A percentile compares a stretch with the other conserved stretches of the same genome.
Evolutionary conservation across 2,888 invertebrate species (phyloP).

Genomic region (Amiota minor): DNA sequence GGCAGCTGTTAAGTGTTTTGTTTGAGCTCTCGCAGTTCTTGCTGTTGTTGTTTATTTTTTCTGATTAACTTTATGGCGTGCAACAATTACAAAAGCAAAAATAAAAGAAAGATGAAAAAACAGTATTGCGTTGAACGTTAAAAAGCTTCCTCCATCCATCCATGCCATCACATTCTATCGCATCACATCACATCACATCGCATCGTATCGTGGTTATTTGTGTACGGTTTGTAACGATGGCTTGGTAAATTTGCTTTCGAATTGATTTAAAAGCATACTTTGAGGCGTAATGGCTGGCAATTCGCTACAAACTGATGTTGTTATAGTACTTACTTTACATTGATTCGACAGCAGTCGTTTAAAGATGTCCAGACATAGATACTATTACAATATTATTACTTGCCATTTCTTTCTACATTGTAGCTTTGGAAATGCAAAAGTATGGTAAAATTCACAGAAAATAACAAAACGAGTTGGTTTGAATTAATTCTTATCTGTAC

Average conservation of each 20-base stretch:
- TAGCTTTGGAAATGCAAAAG: no score
- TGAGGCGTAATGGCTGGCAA: neutral
- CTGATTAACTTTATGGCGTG: conserved; percentile 22
- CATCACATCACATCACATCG: neutral
- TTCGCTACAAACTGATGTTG: conserved; percentile 5
- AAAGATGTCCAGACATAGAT: neutral
- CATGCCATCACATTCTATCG: neutral
- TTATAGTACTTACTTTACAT: no score
- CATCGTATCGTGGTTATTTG: neutral
- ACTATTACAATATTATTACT: no score
- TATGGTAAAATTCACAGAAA: no score
- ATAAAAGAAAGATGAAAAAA: neutral
- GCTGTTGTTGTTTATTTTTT: neutral
- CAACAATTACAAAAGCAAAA: conserved; percentile 11
- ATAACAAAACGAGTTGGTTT: no score
- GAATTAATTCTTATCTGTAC: no score
- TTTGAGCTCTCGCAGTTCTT: conserved; percentile 18
- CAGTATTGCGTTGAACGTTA: neutral
- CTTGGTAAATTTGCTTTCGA: conserved; percentile 7
- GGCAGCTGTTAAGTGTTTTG: conserved; percentile 25
- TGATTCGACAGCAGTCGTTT: neutral
- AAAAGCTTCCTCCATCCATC: neutral
- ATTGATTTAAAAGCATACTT: conserved; percentile 26
- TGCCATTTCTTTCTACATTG: no score
- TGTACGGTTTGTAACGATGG: neutral